Base-by-base conservation (phyloP, 2,888 invertebrate species). In the Thalpophila matura region DNA sequence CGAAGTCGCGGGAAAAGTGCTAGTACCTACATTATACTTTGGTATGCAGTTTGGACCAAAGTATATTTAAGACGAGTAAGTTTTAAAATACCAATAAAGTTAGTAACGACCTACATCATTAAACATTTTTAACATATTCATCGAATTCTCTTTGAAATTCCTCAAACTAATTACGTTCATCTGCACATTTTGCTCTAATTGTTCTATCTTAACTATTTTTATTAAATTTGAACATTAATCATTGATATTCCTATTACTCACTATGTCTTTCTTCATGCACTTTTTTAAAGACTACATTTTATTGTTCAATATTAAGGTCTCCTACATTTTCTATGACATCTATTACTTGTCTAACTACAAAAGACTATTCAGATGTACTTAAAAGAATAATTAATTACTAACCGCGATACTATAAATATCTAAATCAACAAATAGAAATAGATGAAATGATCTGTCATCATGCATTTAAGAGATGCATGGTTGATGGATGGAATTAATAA, bases 401-500 rank as follows among this genome's bases (percentile, higher is more conserved):
- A 42, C 50, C 12, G 49, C 45, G 45, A 70, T 74, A 77, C 51
- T 58, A 65, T 86, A 68, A 82, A 81, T 81, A 81, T 82, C 81
- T 84, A 81, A 85, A 86, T 88, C 81, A 83, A 82, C 67, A 71
- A 77, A 81, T 80, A 72, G 79, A 76, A 78, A 81, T 75, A 80
- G 68, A 79, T 70, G 66, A 77, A 79, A 73, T 50, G 62, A 85
- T 89, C 84, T 87, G 86, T 89, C 88, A 86, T 81, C 81, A 64
- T 64, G 58, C 70, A 68, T 61, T 71, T 53, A 75, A 59, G 63
- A 79, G 69, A 59, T 68, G 74, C 69, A 31, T 77, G 64, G 71
- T 76, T 87, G 89, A 89, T 82, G 77, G 73, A 89, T 90, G 73
- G 85, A 80, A 90, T 90, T 89, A 90, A 90, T 89, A 84, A 84